Evolutionary conservation across 2,888 invertebrate genomes (phyloP), one percentile per base, ranked within the genome.

Genomic region (Leucoma salicis): DNA sequence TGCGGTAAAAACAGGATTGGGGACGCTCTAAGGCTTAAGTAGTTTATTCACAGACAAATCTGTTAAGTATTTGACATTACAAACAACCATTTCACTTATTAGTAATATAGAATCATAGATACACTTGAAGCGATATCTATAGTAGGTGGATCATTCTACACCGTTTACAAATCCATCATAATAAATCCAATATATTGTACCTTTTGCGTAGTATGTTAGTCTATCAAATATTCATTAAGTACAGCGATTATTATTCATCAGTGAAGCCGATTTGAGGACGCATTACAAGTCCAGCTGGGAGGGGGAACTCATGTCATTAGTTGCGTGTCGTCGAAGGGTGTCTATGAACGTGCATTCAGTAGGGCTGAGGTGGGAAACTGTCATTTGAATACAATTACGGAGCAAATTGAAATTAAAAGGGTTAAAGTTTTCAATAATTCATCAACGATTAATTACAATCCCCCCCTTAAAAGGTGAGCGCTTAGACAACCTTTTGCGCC

Each of bases 151-250:
- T n/a, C n/a, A n/a, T n/a, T n/a, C n/a, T n/a, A n/a, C n/a, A n/a
- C n/a, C n/a, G n/a, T n/a, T n/a, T n/a, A n/a, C n/a, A n/a, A n/a
- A n/a, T n/a, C n/a, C n/a, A n/a, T n/a, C n/a, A n/a, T n/a, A n/a
- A n/a, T n/a, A n/a, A n/a, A n/a, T n/a, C n/a, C n/a, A n/a, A n/a
- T n/a, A n/a, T n/a, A n/a, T n/a, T n/a, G n/a, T n/a, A n/a, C n/a
- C n/a, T n/a, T n/a, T n/a, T 21, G 15, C 25, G 18, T 37, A 12
- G 31, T 24, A 34, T 32, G 21, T 33, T 16, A 29, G 27, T 28
- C 32, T 25, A 42, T 42, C 38, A 38, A 42, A 37, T 42, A 42
- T 42, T 42, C 37, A 42, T 42, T 42, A 42, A 36, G n/a, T 29
- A 35, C 21, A 14, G 33, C 38, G 29, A 42, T 42, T 34, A 38